Evolutionary conservation across 2,888 invertebrate genomes (phyloP).

Genomic region (Trachelus stipa): DNA sequence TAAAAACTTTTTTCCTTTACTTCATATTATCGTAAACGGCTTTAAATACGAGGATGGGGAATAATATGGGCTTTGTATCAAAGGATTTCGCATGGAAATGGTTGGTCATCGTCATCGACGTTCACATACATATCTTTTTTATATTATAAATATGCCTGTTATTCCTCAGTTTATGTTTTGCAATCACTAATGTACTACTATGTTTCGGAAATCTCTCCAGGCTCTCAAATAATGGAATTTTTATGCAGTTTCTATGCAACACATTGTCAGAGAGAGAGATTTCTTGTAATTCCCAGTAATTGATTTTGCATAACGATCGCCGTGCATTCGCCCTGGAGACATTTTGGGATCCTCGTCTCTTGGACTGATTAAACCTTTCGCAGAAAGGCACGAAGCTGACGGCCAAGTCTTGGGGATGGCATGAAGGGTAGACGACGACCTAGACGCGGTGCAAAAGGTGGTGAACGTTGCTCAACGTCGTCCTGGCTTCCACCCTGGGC

Average conservation of each 20-base stretch:
- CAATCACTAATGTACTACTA: background rate
- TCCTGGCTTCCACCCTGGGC: slow-evolving; percentile 43
- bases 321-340: background rate
- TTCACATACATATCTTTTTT: background rate
- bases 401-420: slow-evolving; percentile 50
- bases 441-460: slow-evolving; percentile 57
- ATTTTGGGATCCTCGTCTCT: background rate
- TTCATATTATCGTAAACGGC: background rate
- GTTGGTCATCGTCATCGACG: background rate
- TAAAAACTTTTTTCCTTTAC: background rate
- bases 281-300: background rate
- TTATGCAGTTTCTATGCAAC: background rate
- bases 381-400: slow-evolving; percentile 40
- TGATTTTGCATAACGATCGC: background rate
- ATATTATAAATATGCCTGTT: background rate
- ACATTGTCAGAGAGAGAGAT: background rate
- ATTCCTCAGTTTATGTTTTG: background rate
- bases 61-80: background rate
- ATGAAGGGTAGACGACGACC: slow-evolving; percentile 55
- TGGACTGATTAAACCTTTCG: slow-evolving; percentile 30
- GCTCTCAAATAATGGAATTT: background rate
- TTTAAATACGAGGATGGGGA: background rate
- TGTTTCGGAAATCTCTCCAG: background rate
- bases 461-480: slow-evolving; percentile 51
- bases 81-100: background rate